Conservation (phyloP, 2,797 vertebrate genomes). For the Euphonia xanthogaster region DNA sequence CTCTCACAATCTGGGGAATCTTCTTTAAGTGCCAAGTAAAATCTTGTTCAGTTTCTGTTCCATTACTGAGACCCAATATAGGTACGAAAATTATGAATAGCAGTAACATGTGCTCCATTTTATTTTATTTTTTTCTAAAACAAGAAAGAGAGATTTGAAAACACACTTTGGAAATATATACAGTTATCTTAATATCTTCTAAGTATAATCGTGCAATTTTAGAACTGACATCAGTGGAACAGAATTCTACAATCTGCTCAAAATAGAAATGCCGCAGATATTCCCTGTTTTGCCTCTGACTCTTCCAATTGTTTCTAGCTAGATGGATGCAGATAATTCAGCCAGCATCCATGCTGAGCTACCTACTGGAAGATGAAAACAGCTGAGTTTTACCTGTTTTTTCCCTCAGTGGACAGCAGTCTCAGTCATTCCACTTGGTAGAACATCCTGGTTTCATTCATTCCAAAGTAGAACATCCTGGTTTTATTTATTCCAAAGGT, state of each 20-base stretch:
- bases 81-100: conserved; percentile 79
- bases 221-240: background rate
- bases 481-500: background rate
- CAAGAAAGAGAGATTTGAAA: conserved; percentile 45
- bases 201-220: background rate
- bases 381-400: background rate
- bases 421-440: background rate
- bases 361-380: background rate
- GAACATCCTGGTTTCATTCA: background rate
- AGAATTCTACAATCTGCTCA: background rate
- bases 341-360: background rate
- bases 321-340: background rate
- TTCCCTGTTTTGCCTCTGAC: background rate
- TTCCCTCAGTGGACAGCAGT: background rate
- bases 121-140: conserved; percentile 75
- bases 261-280: background rate
- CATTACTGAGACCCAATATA: conserved; percentile 69
- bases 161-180: background rate
- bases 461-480: background rate
- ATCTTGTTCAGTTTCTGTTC: conserved; percentile 77
- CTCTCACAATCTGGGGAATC: conserved; percentile 85
- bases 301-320: background rate
- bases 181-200: background rate
- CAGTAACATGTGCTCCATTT: conserved; percentile 83
- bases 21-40: conserved; percentile 88